phyloP scores from a whole-genome alignment of 2,888 invertebrate species.

The Acanthoscelides obtectus region DNA sequence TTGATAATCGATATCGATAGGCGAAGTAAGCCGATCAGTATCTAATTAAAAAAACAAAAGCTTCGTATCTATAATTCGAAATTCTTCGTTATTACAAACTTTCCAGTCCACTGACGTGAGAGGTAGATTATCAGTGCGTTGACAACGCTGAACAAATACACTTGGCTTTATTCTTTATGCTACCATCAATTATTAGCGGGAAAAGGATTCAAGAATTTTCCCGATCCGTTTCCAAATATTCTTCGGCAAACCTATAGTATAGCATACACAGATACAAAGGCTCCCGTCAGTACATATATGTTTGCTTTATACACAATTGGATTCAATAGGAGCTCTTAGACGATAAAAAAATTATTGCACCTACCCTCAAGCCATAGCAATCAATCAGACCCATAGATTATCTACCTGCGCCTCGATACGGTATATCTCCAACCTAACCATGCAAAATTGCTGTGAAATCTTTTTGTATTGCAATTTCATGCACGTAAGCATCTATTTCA shows the following conservation, averaged over 20 bases:
- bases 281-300: not conserved
- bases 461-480: not conserved
- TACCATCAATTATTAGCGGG: too few species aligned
- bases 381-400: not conserved
- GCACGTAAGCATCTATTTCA: not conserved
- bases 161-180: too few species aligned
- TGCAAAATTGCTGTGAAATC: not conserved
- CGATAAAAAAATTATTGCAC: not conserved
- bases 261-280: not conserved
- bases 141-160: too few species aligned
- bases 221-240: too few species aligned
- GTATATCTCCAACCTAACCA: not conserved
- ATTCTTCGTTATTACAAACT: too few species aligned
- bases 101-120: too few species aligned
- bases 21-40: too few species aligned
- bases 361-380: not conserved
- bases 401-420: not conserved
- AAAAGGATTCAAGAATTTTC: too few species aligned
- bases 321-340: not conserved
- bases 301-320: not conserved
- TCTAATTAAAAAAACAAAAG: too few species aligned
- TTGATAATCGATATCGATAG: too few species aligned
- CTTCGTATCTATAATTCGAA: too few species aligned
- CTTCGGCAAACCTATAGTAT: not conserved
- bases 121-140: too few species aligned